Percentiles rank a stretch among this genome's conserved stretches.
These are phyloP conservation scores for Tetragnatha montana DNA, from an alignment of 2,888 invertebrate species.

Conservation along the genomic window DNA sequence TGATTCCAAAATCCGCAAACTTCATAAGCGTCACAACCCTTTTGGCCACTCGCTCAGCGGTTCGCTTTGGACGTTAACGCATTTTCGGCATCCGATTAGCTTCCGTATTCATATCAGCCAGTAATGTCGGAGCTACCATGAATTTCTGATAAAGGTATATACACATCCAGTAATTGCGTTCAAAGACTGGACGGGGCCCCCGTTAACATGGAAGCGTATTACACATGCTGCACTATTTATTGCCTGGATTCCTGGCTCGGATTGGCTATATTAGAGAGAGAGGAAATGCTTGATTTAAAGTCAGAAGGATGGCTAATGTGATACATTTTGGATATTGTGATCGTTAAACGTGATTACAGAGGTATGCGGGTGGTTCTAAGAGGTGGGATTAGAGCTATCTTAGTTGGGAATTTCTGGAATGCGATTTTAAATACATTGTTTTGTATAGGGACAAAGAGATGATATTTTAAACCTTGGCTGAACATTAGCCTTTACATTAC, in stretches of 20 bases:
- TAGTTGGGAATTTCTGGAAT: too few species aligned
- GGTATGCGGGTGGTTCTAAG: neutral
- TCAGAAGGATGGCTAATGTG: neutral
- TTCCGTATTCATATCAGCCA: constrained; percentile 11
- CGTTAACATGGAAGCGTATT: constrained; percentile 13
- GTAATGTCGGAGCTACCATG: constrained; percentile 25
- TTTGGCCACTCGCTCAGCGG: neutral
- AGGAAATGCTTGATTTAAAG: neutral
- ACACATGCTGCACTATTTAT: constrained; percentile 4
- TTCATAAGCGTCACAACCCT: neutral
- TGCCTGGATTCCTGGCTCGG: neutral
- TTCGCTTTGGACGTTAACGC: constrained; percentile 2
- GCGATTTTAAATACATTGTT: too few species aligned
- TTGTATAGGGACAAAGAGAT: too few species aligned
- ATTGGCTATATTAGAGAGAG: constrained; percentile 16
- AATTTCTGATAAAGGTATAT: constrained; percentile 45
- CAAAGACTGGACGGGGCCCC: constrained; percentile 23
- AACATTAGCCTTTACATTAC: too few species aligned
- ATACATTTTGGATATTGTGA: neutral
- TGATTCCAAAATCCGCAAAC: neutral
- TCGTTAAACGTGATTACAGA: neutral
- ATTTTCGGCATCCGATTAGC: constrained; percentile 29
- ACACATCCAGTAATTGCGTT: constrained; percentile 32
- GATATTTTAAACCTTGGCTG: too few species aligned
- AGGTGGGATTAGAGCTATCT: too few species aligned